Evolutionary conservation across 2,113 vertebrate genomes (phyloP), one percentile per base, ranked within the genome.

Genomic region (Noctilio leporinus): DNA sequence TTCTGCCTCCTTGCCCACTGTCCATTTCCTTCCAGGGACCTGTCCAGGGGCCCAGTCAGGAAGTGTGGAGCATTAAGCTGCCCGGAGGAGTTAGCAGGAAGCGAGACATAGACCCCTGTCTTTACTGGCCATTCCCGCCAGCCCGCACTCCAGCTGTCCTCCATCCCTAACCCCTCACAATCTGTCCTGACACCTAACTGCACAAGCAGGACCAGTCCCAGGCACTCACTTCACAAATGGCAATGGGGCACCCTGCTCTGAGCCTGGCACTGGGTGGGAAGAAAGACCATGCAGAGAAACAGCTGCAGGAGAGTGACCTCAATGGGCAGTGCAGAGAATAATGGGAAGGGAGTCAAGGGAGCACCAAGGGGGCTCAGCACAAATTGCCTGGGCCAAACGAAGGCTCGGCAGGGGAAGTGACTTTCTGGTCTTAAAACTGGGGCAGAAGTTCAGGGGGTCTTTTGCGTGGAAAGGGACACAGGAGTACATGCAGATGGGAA

Each of bases 21-120:
- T 55, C 70, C 70, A 12, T 62, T 26, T 78, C 84, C 88, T 67
- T 78, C 70, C 12, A 53, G 91, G 83, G 76, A 73, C 40, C 70
- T 64, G 10, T 40, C 33, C 14, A 17, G 67, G 45, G 26, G 17
- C 53, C 33, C 28, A 3, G 15, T n/a, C 10, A 40, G 53, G 14
- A 14, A 24, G 10, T 12, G 15, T n/a, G 69, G 38, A 47, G 53
- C 51, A 15, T 35, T 10, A 83, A 55, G 93, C 30, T 19, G 4
- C 57, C 43, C 24, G 20, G 53, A 35, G 14, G 62, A 40, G 49
- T n/a, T 47, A 15, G 81, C 80, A 57, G 80, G 57, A 45, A 28
- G 57, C 19, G 22, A 73, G 28, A 11, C 11, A 1, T 20, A 6
- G 10, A 2, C 28, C 11, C 55, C 51, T 72, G 45, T 57, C 38